Percentiles rank a stretch among this genome's conserved stretches.
phyloP scores from a whole-genome alignment of 2,888 invertebrate genomes.

The Morpho deidamia region DNA sequence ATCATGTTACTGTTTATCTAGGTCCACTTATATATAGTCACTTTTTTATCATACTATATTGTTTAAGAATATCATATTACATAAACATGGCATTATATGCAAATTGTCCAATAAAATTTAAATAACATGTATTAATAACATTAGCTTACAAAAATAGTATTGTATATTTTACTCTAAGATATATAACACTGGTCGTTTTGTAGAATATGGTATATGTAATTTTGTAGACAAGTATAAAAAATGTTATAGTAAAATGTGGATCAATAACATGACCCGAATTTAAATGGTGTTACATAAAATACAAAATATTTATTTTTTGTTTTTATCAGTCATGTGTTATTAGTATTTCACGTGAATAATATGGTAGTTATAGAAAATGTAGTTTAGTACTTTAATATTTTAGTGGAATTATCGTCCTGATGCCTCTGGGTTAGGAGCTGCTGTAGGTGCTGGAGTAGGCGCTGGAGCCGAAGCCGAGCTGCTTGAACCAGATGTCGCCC shows the following conservation, averaged over 20 bases:
- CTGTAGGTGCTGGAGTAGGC: slow-evolving; percentile 31
- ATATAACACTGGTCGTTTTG: slow-evolving; percentile 29
- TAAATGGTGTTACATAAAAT: slow-evolving; percentile 23
- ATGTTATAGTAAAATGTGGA: slow-evolving; percentile 21
- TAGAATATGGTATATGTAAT: slow-evolving; percentile 11
- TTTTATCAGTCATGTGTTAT: slow-evolving; percentile 23
- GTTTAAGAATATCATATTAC: too few species aligned
- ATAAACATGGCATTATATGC: background rate
- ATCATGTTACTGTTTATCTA: too few species aligned
- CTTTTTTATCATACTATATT: too few species aligned
- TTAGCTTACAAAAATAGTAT: slow-evolving; percentile 20
- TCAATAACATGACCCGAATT: slow-evolving; percentile 3
- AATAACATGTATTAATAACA: background rate
- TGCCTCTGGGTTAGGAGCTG: slow-evolving; percentile 29
- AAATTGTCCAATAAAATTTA: slow-evolving; percentile 1
- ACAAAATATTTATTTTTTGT: slow-evolving; percentile 28
- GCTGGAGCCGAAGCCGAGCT: slow-evolving; percentile 27
- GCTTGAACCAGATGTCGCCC: slow-evolving; percentile 51
- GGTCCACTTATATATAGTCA: too few species aligned
- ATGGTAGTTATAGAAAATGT: slow-evolving; percentile 12
- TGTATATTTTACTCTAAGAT: slow-evolving; percentile 26
- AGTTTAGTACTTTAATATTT: slow-evolving; percentile 2
- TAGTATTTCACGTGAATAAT: slow-evolving; percentile 20
- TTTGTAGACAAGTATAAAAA: slow-evolving; percentile 30
- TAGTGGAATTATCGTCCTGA: slow-evolving; percentile 38